These are phyloP conservation scores for Acestrorhynchus altus DNA, from an alignment of 2,797 vertebrate genomes.

Conservation along the genomic window DNA sequence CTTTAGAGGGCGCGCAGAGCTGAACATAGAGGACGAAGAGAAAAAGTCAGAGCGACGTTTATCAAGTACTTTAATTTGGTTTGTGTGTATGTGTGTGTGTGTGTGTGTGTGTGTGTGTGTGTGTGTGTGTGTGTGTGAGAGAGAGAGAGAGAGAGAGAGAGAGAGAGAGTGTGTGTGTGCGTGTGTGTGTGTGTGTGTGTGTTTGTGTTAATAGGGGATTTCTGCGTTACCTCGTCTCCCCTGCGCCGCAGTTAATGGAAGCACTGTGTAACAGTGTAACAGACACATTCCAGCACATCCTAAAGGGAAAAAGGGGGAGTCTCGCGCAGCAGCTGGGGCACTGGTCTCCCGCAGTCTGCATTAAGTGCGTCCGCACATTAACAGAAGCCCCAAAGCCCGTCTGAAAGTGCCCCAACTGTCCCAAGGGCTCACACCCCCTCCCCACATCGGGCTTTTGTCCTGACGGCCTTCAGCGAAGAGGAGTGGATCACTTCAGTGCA, in stretches of 20 bases:
- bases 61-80: no score
- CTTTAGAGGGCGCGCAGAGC: neutral
- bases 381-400: constrained; percentile 51
- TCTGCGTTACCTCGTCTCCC: constrained; percentile 30
- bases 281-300: constrained; percentile 93
- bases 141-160: no score
- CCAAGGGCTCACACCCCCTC: constrained; percentile 19
- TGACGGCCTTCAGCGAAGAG: constrained; percentile 30
- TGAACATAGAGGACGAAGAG: neutral
- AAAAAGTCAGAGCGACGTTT: neutral
- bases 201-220: no score
- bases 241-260: constrained; percentile 86
- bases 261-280: constrained; percentile 89
- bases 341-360: constrained; percentile 85
- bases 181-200: no score
- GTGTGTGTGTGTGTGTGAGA: no score
- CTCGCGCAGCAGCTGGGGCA: constrained; percentile 4
- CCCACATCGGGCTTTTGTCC: constrained; percentile 39
- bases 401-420: constrained; percentile 59
- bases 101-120: no score
- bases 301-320: constrained; percentile 77
- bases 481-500: neutral
- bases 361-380: constrained; percentile 63
- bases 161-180: no score
- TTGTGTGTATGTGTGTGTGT: no score